Evolutionary conservation across 1,140 invertebrate species (phyloP), one percentile per base, ranked within the genome.

Genomic region (Drosophila ohnishii): DNA sequence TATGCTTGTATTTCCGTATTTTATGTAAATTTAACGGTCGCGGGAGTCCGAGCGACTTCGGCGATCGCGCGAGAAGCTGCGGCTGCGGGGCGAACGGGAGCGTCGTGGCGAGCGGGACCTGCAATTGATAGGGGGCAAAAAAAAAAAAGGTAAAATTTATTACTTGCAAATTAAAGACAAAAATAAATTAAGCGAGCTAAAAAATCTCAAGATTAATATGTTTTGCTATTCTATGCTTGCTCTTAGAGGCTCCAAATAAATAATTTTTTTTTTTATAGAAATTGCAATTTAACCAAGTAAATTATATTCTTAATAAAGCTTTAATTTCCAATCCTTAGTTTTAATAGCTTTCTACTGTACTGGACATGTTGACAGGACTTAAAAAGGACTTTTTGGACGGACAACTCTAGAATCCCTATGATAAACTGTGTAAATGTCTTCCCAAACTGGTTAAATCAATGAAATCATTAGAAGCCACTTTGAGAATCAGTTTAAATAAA

Each of bases 31-130:
- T 79, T 64, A 82, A n/a, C 79, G 79, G 19, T 81, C 79, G 11
- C 79, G 67, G 2, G 79, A 81, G 56, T 78, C 63, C 10, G 79
- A 81, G 22, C 79, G 79, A 59, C 74, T 82, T 60, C 79, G 64
- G 9, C 79, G 62, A 28, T 81, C 79, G 22, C 79, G 74, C 34
- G 79, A 81, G 19, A 78, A 82, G 63, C 79, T 81, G 7, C 79
- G 79, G 44, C 79, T 81, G 25, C 79, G 79, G n/a, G 79, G 79
- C 25, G 79, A 69, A 25, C 79, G 79, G 22, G 79, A 81, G 22
- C 79, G 79, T 16, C 75, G 75, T 40, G 79, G 79, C 22, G 79
- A 82, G 28, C 79, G 79, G 30, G 79, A 81, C 45, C 79, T 81
- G 79, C 37, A 81, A 81, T 28, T 45, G 42, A 70, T 16, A 47